These are phyloP conservation scores for Gnatocerus cornutus DNA, from an alignment of 2,888 invertebrate genomes.

Conservation along the genomic window DNA sequence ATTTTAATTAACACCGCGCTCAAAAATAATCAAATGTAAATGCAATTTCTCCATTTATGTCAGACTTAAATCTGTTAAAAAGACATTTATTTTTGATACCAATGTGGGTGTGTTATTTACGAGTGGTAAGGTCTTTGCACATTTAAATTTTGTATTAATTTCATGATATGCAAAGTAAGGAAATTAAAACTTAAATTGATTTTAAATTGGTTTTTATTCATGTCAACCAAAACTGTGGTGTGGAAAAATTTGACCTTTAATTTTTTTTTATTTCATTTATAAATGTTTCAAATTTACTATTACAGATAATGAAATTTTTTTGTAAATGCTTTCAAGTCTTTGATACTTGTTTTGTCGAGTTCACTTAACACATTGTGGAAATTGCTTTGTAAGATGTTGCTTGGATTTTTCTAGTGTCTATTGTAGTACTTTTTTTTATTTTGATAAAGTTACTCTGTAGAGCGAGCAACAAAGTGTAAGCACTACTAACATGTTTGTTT, in stretches of 20 bases:
- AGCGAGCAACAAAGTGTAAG: no score
- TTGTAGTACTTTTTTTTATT: not conserved
- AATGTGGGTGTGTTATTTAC: not conserved
- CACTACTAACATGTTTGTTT: no score
- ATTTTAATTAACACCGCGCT: slow-evolving; percentile 26
- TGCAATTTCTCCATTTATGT: slow-evolving; percentile 21
- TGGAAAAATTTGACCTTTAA: no score
- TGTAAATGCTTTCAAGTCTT: not conserved
- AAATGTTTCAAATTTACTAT: no score
- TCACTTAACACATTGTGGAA: not conserved
- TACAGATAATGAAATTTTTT: no score
- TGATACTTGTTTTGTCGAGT: not conserved
- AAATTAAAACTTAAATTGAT: slow-evolving; percentile 16
- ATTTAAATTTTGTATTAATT: slow-evolving; percentile 4
- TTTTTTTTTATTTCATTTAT: no score
- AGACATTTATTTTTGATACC: not conserved
- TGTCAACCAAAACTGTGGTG: not conserved
- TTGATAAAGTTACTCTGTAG: not conserved
- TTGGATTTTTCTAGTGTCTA: not conserved
- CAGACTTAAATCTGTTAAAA: slow-evolving; percentile 5
- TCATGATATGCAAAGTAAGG: slow-evolving; percentile 5
- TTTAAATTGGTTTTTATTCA: slow-evolving; percentile 15
- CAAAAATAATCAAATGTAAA: slow-evolving; percentile 27
- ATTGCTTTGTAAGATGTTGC: not conserved
- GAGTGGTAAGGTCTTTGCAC: no score